A percentile compares a stretch with the other conserved stretches of the same genome.
phyloP scores from a whole-genome alignment of 2,113 vertebrate genomes.

The Sialia sialis region DNA sequence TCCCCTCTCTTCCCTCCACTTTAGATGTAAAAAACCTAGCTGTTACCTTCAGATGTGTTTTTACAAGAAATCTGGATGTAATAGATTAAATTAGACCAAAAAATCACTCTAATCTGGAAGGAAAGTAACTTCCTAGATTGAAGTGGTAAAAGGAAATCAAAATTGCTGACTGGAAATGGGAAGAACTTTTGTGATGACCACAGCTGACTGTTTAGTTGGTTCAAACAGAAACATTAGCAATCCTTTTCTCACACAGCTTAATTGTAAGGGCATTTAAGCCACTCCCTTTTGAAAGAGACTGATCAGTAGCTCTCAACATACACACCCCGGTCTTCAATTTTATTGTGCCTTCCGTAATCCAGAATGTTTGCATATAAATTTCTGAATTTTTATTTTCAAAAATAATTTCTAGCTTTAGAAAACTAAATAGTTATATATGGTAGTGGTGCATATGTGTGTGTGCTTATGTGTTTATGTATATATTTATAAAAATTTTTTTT shows the following conservation, averaged over 20 bases:
- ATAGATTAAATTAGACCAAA: background rate
- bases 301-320: background rate
- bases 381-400: background rate
- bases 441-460: background rate
- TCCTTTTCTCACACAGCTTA: background rate
- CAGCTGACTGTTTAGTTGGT: background rate
- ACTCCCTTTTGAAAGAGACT: background rate
- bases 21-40: background rate
- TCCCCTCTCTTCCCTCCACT: background rate
- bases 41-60: background rate
- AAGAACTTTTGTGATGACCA: background rate
- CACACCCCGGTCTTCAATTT: background rate
- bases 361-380: background rate
- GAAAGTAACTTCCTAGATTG: background rate
- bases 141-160: background rate
- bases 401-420: background rate
- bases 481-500: background rate
- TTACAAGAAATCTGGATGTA: background rate
- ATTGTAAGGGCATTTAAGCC: background rate
- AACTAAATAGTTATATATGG: background rate
- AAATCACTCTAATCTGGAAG: background rate
- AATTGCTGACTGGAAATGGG: background rate
- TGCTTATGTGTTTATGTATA: accelerated
- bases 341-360: background rate
- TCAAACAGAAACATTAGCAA: background rate